Evolutionary conservation across 2,888 invertebrate species (phyloP).

Genomic region (Blastobasis adustella): DNA sequence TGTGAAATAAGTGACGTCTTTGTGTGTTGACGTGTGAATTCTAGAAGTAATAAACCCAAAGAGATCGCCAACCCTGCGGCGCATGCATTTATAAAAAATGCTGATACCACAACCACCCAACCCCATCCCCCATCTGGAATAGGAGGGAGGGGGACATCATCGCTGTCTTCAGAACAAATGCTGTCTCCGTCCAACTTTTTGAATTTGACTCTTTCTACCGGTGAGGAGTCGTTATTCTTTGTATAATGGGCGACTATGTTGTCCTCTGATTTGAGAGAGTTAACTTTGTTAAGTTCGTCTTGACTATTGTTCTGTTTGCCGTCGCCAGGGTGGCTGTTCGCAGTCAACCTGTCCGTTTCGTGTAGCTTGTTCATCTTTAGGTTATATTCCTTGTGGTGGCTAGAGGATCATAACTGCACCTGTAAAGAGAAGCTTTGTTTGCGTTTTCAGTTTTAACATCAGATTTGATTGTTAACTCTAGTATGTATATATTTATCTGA

Average conservation of each 20-base stretch:
- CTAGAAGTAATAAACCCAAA: constrained; percentile 90
- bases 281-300: constrained; percentile 51
- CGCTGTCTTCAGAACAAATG: constrained; percentile 49
- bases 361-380: constrained; percentile 20
- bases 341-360: constrained; percentile 14
- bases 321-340: constrained; percentile 11
- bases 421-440: too few species aligned
- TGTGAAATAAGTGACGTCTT: constrained; percentile 91
- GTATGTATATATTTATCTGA: too few species aligned
- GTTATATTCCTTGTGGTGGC: not conserved
- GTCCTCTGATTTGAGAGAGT: constrained; percentile 43
- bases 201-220: constrained; percentile 57
- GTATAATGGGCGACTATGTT: constrained; percentile 34
- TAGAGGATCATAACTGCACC: too few species aligned
- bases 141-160: constrained; percentile 61
- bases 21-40: constrained; percentile 90
- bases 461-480: too few species aligned
- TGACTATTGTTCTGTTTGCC: constrained; percentile 6
- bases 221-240: constrained; percentile 27
- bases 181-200: constrained; percentile 64
- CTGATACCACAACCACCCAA: constrained; percentile 91
- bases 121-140: constrained; percentile 92
- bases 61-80: constrained; percentile 95
- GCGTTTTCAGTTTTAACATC: not conserved
- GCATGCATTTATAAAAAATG: constrained; percentile 89